Evolutionary conservation across 1,140 invertebrate species (phyloP).

Genomic region (Globodera rostochiensis): DNA sequence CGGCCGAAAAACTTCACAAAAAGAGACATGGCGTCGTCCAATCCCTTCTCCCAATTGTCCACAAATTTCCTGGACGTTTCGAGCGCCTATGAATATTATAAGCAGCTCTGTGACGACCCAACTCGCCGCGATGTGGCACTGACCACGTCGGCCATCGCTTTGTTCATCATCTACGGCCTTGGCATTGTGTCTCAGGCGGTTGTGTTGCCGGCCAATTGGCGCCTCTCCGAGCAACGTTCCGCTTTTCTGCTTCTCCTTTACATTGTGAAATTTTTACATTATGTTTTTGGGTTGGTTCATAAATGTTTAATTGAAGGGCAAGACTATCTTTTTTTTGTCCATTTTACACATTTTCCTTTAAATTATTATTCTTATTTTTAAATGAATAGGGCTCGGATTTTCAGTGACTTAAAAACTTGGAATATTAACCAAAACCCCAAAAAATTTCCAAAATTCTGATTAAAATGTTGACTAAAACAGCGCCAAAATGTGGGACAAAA

Average conservation of each 20-base stretch:
- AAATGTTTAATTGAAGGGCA: too few relatives aligned
- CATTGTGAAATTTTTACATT: slow-evolving; percentile 12
- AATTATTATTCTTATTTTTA: too few relatives aligned
- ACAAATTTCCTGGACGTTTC: neutral
- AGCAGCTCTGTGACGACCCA: slow-evolving; percentile 3
- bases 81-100: neutral
- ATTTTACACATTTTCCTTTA: too few relatives aligned
- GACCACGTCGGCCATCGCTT: neutral
- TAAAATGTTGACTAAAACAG: too few relatives aligned
- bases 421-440: too few relatives aligned
- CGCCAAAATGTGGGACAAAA: too few relatives aligned
- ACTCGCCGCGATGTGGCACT: neutral
- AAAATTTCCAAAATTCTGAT: too few relatives aligned
- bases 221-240: slow-evolving; percentile 12
- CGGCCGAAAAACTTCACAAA: too few relatives aligned
- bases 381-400: too few relatives aligned
- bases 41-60: neutral
- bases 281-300: neutral
- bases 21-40: too few relatives aligned
- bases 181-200: slow-evolving; percentile 14
- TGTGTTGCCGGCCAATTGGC: slow-evolving; percentile 15
- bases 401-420: too few relatives aligned
- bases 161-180: slow-evolving; percentile 15
- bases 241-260: slow-evolving; percentile 13
- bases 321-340: neutral